phyloP scores from a whole-genome alignment of 2,797 vertebrate genomes.

The Limnodromus scolopaceus region DNA sequence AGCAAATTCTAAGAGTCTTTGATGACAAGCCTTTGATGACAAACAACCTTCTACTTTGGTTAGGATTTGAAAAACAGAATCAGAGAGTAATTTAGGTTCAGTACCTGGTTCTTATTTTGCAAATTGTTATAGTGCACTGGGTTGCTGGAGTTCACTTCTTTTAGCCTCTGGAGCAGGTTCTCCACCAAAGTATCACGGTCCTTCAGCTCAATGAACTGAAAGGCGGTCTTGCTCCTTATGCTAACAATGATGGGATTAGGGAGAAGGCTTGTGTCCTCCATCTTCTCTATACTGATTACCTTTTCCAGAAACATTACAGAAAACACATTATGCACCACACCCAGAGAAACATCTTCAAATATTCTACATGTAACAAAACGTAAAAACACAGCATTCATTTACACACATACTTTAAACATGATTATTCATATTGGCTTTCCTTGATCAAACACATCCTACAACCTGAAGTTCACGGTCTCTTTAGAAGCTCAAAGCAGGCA shows the following conservation, averaged over 20 bases:
- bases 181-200: slow-evolving; percentile 88
- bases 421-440: neutral
- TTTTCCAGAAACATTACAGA: slow-evolving; percentile 54
- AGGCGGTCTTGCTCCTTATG: slow-evolving; percentile 89
- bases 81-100: neutral
- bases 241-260: slow-evolving; percentile 93
- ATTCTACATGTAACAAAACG: neutral
- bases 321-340: neutral
- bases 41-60: neutral
- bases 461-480: neutral
- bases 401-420: neutral
- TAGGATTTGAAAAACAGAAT: neutral
- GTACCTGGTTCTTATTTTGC: slow-evolving; percentile 70
- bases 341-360: neutral
- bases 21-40: neutral
- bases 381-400: neutral
- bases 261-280: slow-evolving; percentile 89
- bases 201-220: slow-evolving; percentile 94
- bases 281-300: slow-evolving; percentile 93
- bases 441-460: neutral
- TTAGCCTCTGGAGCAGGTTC: slow-evolving; percentile 80
- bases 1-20: neutral
- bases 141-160: slow-evolving; percentile 80
- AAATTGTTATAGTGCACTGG: slow-evolving; percentile 60
- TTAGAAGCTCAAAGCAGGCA: neutral